phyloP scores from a whole-genome alignment of 2,113 vertebrate species.

The Cygnus atratus region DNA sequence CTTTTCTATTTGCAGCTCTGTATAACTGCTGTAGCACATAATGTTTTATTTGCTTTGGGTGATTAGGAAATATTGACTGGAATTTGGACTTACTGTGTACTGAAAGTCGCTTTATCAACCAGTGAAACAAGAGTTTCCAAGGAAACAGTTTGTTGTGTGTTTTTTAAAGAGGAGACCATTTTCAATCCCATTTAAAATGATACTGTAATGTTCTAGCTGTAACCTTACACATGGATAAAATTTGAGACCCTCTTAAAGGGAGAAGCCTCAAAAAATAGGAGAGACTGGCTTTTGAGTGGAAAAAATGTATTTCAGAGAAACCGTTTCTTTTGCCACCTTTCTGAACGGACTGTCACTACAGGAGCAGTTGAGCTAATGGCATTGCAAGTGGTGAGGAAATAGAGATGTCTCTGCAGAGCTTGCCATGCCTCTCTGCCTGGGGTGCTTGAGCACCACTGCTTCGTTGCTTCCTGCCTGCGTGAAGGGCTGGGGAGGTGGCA shows the following conservation, averaged over 20 bases:
- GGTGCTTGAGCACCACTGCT: background rate
- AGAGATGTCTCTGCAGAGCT: background rate
- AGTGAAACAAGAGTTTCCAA: background rate
- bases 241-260: background rate
- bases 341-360: background rate
- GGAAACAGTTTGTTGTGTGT: background rate
- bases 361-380: background rate
- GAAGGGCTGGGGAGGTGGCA: background rate
- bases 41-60: constrained; percentile 24
- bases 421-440: background rate
- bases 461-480: background rate
- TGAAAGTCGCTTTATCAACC: constrained; percentile 18
- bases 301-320: background rate
- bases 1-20: background rate
- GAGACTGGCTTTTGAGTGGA: background rate
- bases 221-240: background rate
- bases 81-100: background rate
- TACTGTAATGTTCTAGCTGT: background rate
- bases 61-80: constrained; percentile 13
- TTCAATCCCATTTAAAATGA: background rate
- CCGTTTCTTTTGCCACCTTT: background rate
- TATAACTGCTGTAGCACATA: background rate
- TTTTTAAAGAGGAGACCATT: background rate
- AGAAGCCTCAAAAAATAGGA: background rate
- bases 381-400: background rate